Conservation (phyloP, 2,113 vertebrate genomes). For the Psephotus haematonotus region DNA sequence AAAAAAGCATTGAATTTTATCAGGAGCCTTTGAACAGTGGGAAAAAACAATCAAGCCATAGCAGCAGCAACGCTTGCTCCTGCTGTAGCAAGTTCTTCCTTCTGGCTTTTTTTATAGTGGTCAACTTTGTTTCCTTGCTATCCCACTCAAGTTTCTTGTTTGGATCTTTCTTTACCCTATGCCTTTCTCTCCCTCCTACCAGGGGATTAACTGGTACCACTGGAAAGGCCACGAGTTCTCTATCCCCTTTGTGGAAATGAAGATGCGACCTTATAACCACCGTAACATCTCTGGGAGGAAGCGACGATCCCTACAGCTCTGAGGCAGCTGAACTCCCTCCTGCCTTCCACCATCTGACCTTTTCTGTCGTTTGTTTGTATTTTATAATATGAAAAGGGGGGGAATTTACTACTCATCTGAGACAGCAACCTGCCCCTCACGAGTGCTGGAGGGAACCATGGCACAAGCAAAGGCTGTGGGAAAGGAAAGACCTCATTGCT, state of each 20-base stretch:
- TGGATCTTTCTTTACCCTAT: background rate
- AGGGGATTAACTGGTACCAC: constrained; percentile 99
- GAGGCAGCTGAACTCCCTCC: constrained; percentile 52
- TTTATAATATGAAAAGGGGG: constrained; percentile 69
- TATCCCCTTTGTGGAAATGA: constrained; percentile 99
- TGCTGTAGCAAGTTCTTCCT: background rate
- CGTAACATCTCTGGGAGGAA: constrained; percentile 84
- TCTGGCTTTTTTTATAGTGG: background rate
- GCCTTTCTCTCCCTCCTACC: constrained; percentile 27
- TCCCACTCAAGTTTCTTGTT: background rate
- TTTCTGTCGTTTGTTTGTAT: constrained; percentile 76
- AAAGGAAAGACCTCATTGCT: constrained; percentile 36
- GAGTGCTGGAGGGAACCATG: constrained; percentile 23
- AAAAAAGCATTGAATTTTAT: background rate
- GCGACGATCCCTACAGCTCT: constrained; percentile 84
- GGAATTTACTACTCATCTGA: constrained; percentile 25
- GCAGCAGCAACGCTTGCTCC: background rate
- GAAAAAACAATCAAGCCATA: background rate
- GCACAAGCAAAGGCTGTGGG: background rate
- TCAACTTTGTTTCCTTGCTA: background rate
- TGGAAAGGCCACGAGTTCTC: constrained; percentile 99
- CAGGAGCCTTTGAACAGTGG: background rate
- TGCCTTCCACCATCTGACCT: constrained; percentile 35
- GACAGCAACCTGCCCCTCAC: constrained; percentile 41
- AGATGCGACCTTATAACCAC: constrained; percentile 92